phyloP scores from a whole-genome alignment of 1,140 invertebrate genomes.

The Hycleus phaleratus region DNA sequence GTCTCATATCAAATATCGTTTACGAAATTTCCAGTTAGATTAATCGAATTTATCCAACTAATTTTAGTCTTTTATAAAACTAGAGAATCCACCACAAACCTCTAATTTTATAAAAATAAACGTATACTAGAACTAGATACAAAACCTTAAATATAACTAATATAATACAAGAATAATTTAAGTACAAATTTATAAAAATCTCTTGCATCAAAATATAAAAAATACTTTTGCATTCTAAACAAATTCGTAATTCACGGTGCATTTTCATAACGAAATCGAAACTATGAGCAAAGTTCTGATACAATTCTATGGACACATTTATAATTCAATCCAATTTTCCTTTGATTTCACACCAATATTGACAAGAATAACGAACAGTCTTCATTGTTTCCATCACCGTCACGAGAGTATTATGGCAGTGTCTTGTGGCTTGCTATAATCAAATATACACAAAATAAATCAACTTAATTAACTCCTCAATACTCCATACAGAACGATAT shows the following conservation, averaged over 20 bases:
- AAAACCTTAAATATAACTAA: not conserved
- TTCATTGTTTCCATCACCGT: constrained; percentile 2
- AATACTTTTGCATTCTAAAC: constrained; percentile 9
- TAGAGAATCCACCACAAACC: not conserved
- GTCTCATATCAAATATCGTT: not conserved
- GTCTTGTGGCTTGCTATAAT: constrained; percentile 30
- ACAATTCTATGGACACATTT: too few species aligned
- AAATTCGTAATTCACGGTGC: not conserved
- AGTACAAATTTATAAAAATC: not conserved
- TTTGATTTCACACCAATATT: too few species aligned
- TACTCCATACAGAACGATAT: constrained; percentile 17
- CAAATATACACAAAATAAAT: constrained; percentile 26
- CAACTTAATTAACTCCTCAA: constrained; percentile 15
- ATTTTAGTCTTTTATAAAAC: constrained; percentile 1
- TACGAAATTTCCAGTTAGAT: constrained; percentile 6
- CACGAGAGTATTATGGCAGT: constrained; percentile 33
- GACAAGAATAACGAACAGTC: too few species aligned
- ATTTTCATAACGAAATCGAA: not conserved
- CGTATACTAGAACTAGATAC: constrained; percentile 4
- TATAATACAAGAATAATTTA: constrained; percentile 12
- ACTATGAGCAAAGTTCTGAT: too few species aligned
- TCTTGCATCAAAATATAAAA: constrained; percentile 2
- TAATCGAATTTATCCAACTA: constrained; percentile 1
- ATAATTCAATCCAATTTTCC: too few species aligned
- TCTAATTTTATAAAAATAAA: not conserved